Conservation (phyloP, 2,888 invertebrate genomes). For the Tholera decimalis region DNA sequence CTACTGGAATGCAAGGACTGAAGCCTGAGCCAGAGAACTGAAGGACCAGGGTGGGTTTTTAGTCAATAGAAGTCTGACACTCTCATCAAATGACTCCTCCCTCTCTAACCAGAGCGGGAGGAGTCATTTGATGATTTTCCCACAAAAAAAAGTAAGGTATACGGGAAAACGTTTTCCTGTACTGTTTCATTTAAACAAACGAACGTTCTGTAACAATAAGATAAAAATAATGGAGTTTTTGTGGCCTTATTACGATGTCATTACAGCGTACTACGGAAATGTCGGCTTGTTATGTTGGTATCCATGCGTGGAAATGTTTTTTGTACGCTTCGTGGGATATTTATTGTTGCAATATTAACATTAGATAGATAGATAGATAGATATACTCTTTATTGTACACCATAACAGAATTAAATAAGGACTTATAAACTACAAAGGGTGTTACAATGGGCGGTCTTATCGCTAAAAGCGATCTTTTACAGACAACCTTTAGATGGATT, state of each 20-base stretch:
- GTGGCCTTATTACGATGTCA: constrained; percentile 9
- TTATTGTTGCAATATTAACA: not conserved
- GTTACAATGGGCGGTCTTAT: too few relatives aligned
- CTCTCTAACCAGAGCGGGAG: not conserved
- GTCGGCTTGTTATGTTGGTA: constrained; percentile 20
- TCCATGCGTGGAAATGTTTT: not conserved
- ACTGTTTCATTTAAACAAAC: constrained; percentile 18
- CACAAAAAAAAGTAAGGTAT: constrained; percentile 3
- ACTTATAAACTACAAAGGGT: too few relatives aligned
- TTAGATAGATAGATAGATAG: too few relatives aligned
- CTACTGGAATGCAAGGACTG: too few relatives aligned
- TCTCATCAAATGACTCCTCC: not conserved
- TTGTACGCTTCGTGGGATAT: not conserved
- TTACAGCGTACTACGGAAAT: constrained; percentile 15
- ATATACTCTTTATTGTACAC: too few relatives aligned
- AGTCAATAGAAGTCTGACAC: too few relatives aligned
- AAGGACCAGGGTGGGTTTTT: too few relatives aligned
- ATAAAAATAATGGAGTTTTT: constrained; percentile 44
- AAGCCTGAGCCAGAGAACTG: too few relatives aligned
- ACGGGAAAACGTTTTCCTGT: constrained; percentile 32
- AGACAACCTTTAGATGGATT: too few relatives aligned
- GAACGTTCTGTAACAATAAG: constrained; percentile 26
- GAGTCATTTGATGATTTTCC: too few relatives aligned
- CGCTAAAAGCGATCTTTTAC: too few relatives aligned
- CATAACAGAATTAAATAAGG: too few relatives aligned